Conservation (phyloP, 1,140 invertebrate genomes). For the Leptoteleia sp. region DNA sequence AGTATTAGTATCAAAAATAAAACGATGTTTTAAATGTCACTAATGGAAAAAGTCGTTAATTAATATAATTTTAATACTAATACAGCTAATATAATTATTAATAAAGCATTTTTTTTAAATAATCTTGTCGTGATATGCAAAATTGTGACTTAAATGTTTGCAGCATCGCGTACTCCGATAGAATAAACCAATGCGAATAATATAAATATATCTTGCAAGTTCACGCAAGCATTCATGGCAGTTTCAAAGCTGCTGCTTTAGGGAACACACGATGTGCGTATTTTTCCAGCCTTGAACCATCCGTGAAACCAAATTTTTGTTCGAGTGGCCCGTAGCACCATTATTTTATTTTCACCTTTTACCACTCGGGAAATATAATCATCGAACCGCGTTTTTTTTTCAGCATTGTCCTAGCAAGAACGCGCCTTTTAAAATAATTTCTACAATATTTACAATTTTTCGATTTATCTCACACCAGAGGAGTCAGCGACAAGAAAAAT, state of each 20-base stretch:
- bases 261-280: constrained; percentile 43
- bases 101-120: too few relatives aligned
- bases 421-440: constrained; percentile 36
- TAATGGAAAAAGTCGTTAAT: too few relatives aligned
- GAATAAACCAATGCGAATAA: constrained; percentile 3
- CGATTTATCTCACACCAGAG: constrained; percentile 51
- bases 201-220: constrained; percentile 17
- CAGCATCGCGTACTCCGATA: constrained; percentile 23
- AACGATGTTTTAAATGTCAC: too few relatives aligned
- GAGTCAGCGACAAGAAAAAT: constrained; percentile 49
- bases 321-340: constrained; percentile 37
- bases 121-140: too few relatives aligned
- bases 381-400: constrained; percentile 24
- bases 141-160: too few relatives aligned
- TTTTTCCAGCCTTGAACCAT: constrained; percentile 46
- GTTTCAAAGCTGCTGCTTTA: constrained; percentile 15
- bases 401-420: constrained; percentile 22
- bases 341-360: constrained; percentile 4
- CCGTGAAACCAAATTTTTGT: constrained; percentile 42
- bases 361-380: constrained; percentile 22
- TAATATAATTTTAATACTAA: too few relatives aligned
- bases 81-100: too few relatives aligned
- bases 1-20: too few relatives aligned
- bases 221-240: constrained; percentile 25
- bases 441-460: constrained; percentile 58